phyloP scores from a whole-genome alignment of 2,113 vertebrate genomes.

The Embiotoca jacksoni region DNA sequence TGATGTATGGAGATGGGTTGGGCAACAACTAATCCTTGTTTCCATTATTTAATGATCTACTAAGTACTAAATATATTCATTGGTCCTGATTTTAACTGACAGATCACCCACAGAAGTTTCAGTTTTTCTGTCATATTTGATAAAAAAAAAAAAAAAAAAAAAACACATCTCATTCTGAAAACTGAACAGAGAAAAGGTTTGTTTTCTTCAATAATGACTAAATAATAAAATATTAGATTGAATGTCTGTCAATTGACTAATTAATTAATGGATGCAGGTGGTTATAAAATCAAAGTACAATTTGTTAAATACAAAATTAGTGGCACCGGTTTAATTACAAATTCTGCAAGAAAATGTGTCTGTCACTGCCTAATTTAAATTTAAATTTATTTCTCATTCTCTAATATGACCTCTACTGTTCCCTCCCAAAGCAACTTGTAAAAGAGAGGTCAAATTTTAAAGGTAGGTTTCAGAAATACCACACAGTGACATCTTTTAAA shows the following conservation, averaged over 20 bases:
- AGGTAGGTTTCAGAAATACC: neutral
- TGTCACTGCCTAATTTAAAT: neutral
- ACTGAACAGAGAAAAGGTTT: neutral
- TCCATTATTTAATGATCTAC: neutral
- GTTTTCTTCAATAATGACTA: neutral
- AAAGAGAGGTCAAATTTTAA: neutral
- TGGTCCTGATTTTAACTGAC: too few species aligned
- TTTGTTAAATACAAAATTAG: neutral
- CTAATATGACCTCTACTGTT: neutral
- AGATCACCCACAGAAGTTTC: too few species aligned
- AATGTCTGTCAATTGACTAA: neutral
- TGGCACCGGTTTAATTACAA: neutral
- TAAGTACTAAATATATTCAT: neutral
- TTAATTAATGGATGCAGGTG: neutral
- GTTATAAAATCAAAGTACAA: neutral
- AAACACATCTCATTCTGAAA: neutral
- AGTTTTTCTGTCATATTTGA: too few species aligned
- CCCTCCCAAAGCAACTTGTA: neutral
- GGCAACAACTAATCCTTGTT: neutral
- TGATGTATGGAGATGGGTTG: neutral
- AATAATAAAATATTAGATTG: neutral
- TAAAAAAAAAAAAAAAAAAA: too few species aligned
- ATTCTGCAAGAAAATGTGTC: neutral
- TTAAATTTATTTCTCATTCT: neutral
- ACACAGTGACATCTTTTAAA: slow-evolving; percentile 23